Evolutionary conservation across 2,113 vertebrate genomes (phyloP).

Genomic region (Sinocyclocheilus anshuiensis): DNA sequence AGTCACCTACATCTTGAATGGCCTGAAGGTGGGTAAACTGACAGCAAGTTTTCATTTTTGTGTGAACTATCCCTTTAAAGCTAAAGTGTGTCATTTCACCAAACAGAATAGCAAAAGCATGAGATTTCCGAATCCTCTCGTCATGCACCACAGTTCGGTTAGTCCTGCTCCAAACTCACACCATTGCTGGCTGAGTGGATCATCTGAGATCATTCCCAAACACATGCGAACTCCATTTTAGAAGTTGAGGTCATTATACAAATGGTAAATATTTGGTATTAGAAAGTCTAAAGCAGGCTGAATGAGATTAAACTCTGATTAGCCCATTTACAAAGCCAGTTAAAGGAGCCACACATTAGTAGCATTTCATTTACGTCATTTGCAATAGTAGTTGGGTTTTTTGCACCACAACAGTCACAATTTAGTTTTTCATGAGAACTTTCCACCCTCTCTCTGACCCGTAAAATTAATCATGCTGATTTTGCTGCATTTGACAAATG

Average conservation of each 20-base stretch:
- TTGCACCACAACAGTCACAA: background rate
- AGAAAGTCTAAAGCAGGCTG: background rate
- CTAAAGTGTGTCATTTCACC: background rate
- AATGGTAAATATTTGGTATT: background rate
- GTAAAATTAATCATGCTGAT: background rate
- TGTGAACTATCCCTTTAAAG: background rate
- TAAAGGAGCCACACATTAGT: background rate
- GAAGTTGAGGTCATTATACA: background rate
- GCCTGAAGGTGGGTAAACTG: background rate
- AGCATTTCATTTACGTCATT: background rate
- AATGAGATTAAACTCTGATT: background rate
- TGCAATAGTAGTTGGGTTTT: background rate
- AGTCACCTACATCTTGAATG: background rate
- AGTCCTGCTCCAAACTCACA: background rate
- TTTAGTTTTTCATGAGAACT: background rate
- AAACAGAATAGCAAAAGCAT: background rate
- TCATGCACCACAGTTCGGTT: background rate
- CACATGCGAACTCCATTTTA: background rate
- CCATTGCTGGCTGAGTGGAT: background rate
- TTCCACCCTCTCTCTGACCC: slow-evolving; percentile 1
- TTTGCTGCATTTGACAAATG: background rate
- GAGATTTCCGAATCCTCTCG: background rate
- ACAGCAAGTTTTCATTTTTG: background rate
- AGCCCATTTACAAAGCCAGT: background rate
- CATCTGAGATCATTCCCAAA: background rate